These are phyloP conservation scores for Chelonus insularis DNA, from an alignment of 1,140 invertebrate species.

Conservation along the genomic window DNA sequence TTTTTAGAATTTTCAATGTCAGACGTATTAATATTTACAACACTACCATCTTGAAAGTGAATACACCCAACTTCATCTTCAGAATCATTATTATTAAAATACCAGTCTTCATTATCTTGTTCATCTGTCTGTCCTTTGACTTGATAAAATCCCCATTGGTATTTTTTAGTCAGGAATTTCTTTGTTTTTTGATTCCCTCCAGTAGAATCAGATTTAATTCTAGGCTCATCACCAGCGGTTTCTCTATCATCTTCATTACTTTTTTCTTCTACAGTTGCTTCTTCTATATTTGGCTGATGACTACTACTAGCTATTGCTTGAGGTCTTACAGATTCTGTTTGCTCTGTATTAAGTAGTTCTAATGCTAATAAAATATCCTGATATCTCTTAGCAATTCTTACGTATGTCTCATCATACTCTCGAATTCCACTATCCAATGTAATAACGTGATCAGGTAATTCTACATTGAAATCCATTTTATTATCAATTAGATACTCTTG, in stretches of 20 bases:
- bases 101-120: too few species aligned
- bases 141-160: not conserved
- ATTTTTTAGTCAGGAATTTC: not conserved
- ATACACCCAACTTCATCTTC: slow-evolving; percentile 15
- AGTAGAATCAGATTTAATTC: not conserved
- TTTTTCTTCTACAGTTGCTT: slow-evolving; percentile 26
- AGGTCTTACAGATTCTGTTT: not conserved
- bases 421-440: slow-evolving; percentile 63
- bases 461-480: slow-evolving; percentile 58
- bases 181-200: not conserved
- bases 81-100: too few species aligned
- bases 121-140: too few species aligned
- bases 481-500: slow-evolving; percentile 43
- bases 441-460: slow-evolving; percentile 66
- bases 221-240: not conserved
- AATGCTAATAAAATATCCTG: slow-evolving; percentile 47
- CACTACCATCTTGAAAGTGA: slow-evolving; percentile 28
- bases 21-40: slow-evolving; percentile 15
- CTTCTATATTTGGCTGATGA: not conserved
- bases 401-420: slow-evolving; percentile 60
- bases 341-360: not conserved
- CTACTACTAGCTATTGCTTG: not conserved
- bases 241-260: not conserved
- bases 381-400: slow-evolving; percentile 58
- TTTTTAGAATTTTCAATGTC: slow-evolving; percentile 22